These are phyloP conservation scores for Coelogynopora nodosa DNA, from an alignment of 2,888 invertebrate species.

Conservation along the genomic window DNA sequence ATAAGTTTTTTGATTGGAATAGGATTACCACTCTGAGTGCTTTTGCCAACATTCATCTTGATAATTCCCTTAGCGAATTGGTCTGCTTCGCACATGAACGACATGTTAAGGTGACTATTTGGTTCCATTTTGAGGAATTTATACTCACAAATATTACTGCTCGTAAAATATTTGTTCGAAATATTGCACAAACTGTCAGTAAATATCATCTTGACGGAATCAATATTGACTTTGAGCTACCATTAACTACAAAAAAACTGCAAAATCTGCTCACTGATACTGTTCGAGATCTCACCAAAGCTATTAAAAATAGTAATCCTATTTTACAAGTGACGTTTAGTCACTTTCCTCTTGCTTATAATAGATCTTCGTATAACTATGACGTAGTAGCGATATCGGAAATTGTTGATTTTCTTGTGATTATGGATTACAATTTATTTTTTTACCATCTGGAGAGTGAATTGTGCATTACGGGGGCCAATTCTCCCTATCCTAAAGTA, in stretches of 20 bases:
- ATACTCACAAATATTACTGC: not conserved
- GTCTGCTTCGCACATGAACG: conserved; percentile 3
- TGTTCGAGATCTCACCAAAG: not conserved
- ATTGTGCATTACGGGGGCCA: not conserved
- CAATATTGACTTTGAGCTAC: not conserved
- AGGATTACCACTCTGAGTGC: not conserved
- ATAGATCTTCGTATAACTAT: not conserved
- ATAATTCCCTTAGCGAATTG: not conserved
- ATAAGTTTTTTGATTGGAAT: not conserved
- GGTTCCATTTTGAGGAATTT: not conserved
- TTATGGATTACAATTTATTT: not conserved
- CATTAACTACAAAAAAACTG: not conserved
- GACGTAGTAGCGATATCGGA: not conserved
- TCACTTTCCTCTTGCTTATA: not conserved
- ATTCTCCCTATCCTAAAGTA: not conserved
- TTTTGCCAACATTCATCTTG: not conserved
- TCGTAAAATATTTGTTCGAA: not conserved
- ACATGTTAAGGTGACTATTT: not conserved
- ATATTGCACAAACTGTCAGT: not conserved
- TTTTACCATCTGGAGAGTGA: not conserved
- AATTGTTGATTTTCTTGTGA: not conserved
- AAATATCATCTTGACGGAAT: not conserved
- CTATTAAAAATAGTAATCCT: not conserved
- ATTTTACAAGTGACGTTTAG: not conserved
- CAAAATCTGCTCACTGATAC: not conserved